A percentile compares a stretch with the other conserved stretches of the same genome.
Evolutionary conservation across 2,888 invertebrate species (phyloP).

Genomic region (Hydraecia micacea): DNA sequence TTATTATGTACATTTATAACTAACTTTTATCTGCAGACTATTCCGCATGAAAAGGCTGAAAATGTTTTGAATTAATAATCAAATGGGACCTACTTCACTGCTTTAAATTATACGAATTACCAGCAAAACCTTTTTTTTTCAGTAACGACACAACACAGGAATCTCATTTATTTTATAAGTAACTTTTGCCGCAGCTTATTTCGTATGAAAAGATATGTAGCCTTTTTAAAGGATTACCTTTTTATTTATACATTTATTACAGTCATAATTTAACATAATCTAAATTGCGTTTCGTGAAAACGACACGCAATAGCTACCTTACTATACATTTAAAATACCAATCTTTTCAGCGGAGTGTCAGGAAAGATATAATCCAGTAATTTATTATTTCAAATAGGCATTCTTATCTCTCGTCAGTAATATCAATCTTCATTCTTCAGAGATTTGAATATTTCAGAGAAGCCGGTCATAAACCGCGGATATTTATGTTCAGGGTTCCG

Average conservation of each 20-base stretch:
- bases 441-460: slow-evolving; percentile 24
- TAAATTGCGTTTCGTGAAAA: slow-evolving; percentile 24
- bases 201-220: slow-evolving; percentile 23
- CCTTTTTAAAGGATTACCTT: slow-evolving; percentile 21
- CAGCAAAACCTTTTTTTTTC: slow-evolving; percentile 7
- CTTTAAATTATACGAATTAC: slow-evolving; percentile 23
- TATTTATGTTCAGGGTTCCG: slow-evolving; percentile 4
- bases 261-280: slow-evolving; percentile 26
- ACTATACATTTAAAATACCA: not conserved
- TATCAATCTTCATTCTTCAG: slow-evolving; percentile 25
- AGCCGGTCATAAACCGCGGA: not conserved
- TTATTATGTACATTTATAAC: slow-evolving; percentile 24
- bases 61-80: slow-evolving; percentile 36
- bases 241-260: slow-evolving; percentile 37
- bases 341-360: slow-evolving; percentile 1
- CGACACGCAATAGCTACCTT: not conserved
- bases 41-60: slow-evolving; percentile 19
- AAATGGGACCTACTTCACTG: slow-evolving; percentile 7
- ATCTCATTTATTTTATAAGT: slow-evolving; percentile 43
- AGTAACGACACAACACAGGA: slow-evolving; percentile 21
- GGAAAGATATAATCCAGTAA: slow-evolving; percentile 18
- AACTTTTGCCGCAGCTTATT: slow-evolving; percentile 48
- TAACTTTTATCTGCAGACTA: slow-evolving; percentile 32
- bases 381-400: slow-evolving; percentile 33
- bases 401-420: slow-evolving; percentile 14